Base-by-base conservation (phyloP, 37 sponge, comb jelly and placozoan genomes). In the Amphimedon queenslandica region DNA sequence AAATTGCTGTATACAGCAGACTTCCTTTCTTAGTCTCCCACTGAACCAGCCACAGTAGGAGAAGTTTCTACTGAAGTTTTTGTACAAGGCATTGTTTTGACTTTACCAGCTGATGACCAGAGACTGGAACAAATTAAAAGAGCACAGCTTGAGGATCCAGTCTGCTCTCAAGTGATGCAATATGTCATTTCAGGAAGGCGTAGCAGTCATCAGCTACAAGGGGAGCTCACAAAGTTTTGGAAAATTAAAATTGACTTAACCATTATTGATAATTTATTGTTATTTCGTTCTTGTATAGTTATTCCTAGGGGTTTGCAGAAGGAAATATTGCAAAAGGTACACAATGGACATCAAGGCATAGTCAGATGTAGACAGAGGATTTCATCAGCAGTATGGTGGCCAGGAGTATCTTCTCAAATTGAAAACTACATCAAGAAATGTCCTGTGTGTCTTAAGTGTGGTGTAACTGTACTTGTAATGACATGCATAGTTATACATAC, bases 381-480 rank as follows among this genome's bases (percentile, higher is more conserved):
- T 6, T 42, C 21, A 8, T 20, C 63, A 61, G 40, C 84, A 63
- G 77, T 83, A n/a, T 83, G 77, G 77, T 83, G 84, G 84, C 84
- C 76, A 42, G 72, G 77, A 4, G 27, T 83, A 4, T 69, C 72
- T 28, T 21, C 37, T 16, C 27, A 76, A 37, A 71, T 71, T 23
- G 77, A 83, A 63, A 58, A 71, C 31, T 35, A 56, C 40, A 57
- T 83, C 27, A 60, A 83, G 37, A 11, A n/a, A 4, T 83, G 84
- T 35, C 57, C 72, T 21, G 32, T 3, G 4, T 83, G 84, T 83
- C 40, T 37, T 4, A 63, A 57, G 40, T n/a, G n/a, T n/a, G n/a
- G n/a, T n/a, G n/a, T n/a, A n/a, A n/a, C n/a, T n/a, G n/a, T n/a
- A n/a, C n/a, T n/a, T n/a, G n/a, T n/a, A n/a, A n/a, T n/a, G n/a